Evolutionary conservation across 2,888 invertebrate genomes (phyloP), one percentile per base, ranked within the genome.

Genomic region (Dendrolimus houi): DNA sequence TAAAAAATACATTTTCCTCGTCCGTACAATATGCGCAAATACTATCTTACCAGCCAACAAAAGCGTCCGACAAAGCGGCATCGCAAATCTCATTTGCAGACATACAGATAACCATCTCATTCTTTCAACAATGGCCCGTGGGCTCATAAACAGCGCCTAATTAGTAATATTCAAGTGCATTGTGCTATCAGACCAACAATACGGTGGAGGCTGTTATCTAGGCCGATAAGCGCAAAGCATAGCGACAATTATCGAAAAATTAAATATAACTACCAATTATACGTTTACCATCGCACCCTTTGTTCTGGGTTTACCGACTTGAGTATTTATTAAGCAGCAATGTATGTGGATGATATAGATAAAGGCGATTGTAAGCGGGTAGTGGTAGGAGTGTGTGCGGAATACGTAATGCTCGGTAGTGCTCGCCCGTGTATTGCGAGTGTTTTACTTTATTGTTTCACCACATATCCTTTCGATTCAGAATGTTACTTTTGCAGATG

Each of bases 91-190:
- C 84, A 87, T 83, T 86, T 83, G 86, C 85, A 81, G 85, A 85
- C 86, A 79, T 79, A 76, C 82, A 83, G 88, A 89, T 88, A 86
- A 83, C 85, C 84, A 88, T 89, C 88, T 87, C 81, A 83, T 84
- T 87, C 87, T 88, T 88, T 85, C 87, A 85, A 90, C 87, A 88
- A 88, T 88, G 87, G 87, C 77, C 79, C 79, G 77, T 77, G 77
- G 74, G 77, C 81, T 87, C 87, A 90, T 90, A 88, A 88, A 86
- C 82, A 81, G 85, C 75, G 81, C 85, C 89, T 90, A 90, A 89
- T 90, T 90, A 90, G 89, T 88, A 88, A 89, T 90, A 89, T 88
- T 86, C 83, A 77, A 81, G 82, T 83, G 87, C 87, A 87, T 88
- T 88, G 87, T 86, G 79, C 69, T 85, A 86, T 87, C 72, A 79